Evolutionary conservation across 2,888 invertebrate species (phyloP).

Genomic region (Tupiocoris notatus): DNA sequence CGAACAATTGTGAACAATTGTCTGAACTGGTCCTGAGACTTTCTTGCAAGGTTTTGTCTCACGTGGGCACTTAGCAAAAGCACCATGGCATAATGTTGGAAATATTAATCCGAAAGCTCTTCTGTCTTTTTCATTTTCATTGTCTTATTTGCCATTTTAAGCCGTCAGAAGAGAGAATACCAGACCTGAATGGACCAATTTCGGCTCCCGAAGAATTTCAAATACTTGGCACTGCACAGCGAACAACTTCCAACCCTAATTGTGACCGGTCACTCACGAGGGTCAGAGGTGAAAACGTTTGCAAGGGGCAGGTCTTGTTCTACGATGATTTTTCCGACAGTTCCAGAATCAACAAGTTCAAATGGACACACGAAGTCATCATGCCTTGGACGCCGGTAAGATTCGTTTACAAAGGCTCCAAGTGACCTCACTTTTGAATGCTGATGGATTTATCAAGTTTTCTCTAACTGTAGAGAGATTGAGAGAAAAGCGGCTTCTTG

Average conservation of each 20-base stretch:
- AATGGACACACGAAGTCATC: conserved; percentile 46
- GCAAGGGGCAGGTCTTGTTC: conserved; percentile 45
- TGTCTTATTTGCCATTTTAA: too few relatives aligned
- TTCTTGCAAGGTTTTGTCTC: conserved; percentile 14
- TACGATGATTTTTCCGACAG: conserved; percentile 41
- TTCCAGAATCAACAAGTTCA: conserved; percentile 17
- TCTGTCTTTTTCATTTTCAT: too few relatives aligned
- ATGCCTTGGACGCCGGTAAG: conserved; percentile 48
- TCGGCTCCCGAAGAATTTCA: not conserved
- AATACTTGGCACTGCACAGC: not conserved
- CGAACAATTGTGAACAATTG: too few relatives aligned
- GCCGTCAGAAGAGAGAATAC: not conserved
- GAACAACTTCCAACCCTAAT: conserved; percentile 5
- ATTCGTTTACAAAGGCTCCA: not conserved
- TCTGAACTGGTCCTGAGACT: too few relatives aligned
- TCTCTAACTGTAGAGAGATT: conserved; percentile 15
- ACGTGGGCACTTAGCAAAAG: not conserved
- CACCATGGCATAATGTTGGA: too few relatives aligned
- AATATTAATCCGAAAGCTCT: too few relatives aligned
- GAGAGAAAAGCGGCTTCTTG: too few relatives aligned
- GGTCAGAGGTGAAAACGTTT: conserved; percentile 42
- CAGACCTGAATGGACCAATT: not conserved
- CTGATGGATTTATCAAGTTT: not conserved
- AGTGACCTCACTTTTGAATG: not conserved
- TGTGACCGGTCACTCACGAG: conserved; percentile 43